These are phyloP conservation scores for Drosophila kepulauana DNA, from an alignment of 1,140 invertebrate genomes.

Conservation along the genomic window DNA sequence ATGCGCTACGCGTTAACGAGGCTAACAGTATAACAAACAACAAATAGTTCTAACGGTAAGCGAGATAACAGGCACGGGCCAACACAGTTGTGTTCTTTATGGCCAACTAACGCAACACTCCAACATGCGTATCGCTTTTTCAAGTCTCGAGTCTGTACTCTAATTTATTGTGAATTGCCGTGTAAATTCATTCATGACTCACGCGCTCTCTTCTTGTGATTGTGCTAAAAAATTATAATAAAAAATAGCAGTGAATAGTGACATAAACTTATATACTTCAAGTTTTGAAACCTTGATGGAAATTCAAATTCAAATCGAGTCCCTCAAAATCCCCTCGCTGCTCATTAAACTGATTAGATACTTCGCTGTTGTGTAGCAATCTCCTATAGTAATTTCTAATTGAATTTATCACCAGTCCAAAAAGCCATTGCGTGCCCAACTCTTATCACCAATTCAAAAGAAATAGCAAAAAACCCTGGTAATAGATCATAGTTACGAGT, in stretches of 20 bases:
- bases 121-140: slow-evolving; percentile 49
- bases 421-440: slow-evolving; percentile 34
- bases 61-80: slow-evolving; percentile 23
- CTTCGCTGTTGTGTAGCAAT: slow-evolving; percentile 21
- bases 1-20: slow-evolving; percentile 44
- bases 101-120: slow-evolving; percentile 7
- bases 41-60: slow-evolving; percentile 50
- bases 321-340: slow-evolving; percentile 23
- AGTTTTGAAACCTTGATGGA: background rate
- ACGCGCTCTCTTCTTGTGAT: slow-evolving; percentile 31
- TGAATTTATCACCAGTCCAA: slow-evolving; percentile 61
- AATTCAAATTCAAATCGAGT: slow-evolving; percentile 22
- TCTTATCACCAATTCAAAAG: slow-evolving; percentile 50
- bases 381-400: slow-evolving; percentile 67
- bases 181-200: slow-evolving; percentile 65
- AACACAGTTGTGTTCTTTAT: slow-evolving; percentile 41
- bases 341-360: slow-evolving; percentile 78
- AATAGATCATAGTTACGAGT: slow-evolving; percentile 61
- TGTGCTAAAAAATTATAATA: slow-evolving; percentile 15
- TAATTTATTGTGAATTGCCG: slow-evolving; percentile 18
- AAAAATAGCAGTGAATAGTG: background rate
- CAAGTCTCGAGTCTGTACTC: slow-evolving; percentile 7
- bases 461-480: background rate
- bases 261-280: too few relatives aligned
- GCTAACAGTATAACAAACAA: slow-evolving; percentile 11